These are phyloP conservation scores for Gymnodraco acuticeps DNA, from an alignment of 2,797 vertebrate genomes.

Conservation along the genomic window DNA sequence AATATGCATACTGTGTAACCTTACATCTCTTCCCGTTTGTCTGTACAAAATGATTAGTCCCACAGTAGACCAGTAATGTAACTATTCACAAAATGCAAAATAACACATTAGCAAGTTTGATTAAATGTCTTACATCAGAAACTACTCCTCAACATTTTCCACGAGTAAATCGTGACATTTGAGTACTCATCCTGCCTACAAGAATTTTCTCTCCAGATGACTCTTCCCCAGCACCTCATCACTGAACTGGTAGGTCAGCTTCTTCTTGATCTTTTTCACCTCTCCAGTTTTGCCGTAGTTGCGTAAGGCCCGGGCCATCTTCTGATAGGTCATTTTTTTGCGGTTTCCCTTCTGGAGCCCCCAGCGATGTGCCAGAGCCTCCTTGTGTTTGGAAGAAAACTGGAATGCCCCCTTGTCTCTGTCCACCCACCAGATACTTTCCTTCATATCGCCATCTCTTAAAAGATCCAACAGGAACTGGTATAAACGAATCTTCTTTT, in stretches of 20 bases:
- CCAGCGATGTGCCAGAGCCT: conserved; percentile 95
- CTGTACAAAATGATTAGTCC: conserved; percentile 1
- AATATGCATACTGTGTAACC: not conserved
- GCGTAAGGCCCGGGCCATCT: conserved; percentile 97
- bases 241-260: conserved; percentile 99
- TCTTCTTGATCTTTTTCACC: conserved; percentile 99
- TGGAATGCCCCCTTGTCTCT: conserved; percentile 98
- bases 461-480: conserved; percentile 98
- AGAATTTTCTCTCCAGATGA: conserved; percentile 90
- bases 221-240: conserved; percentile 95
- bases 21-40: not conserved
- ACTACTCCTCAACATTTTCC: conserved; percentile 9
- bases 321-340: conserved; percentile 99
- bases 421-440: conserved; percentile 99
- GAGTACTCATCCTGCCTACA: conserved; percentile 58
- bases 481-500: conserved; percentile 98
- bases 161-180: conserved; percentile 9
- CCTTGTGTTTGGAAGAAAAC: conserved; percentile 99
- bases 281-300: conserved; percentile 99
- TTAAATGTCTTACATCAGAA: conserved; percentile 25
- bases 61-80: conserved; percentile 14
- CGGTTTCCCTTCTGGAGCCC: conserved; percentile 98
- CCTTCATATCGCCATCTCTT: conserved; percentile 97
- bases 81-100: conserved; percentile 36
- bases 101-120: conserved; percentile 17